Base-by-base conservation (phyloP, 2,113 vertebrate species). In the Bos javanicus region DNA sequence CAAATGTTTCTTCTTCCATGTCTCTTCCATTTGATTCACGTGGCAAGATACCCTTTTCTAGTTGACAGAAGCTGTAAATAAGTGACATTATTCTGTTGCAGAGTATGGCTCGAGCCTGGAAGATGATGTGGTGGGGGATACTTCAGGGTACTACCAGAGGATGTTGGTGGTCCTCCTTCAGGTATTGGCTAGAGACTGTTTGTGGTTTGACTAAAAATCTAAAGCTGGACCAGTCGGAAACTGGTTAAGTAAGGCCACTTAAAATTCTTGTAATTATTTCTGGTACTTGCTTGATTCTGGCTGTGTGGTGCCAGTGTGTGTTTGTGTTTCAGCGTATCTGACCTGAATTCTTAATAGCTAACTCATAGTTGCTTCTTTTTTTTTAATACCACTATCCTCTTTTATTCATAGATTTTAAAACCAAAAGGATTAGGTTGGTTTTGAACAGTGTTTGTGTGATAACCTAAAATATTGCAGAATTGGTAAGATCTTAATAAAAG, bases 161-260 rank as follows among this genome's bases (percentile, higher is more conserved):
- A 98, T 99, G 97, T 94, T 99, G 98, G 99, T 99, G 97, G 99
- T 99, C 92, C 99, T 99, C 54, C 98, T 99, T 64, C 99, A 99
- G 99, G 99, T 99, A 98, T 0, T 57, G 78, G n/a, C 33, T 21
- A 50, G 80, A 62, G 23, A 16, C 94, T 54, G 1, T 94, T 10
- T 78, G 11, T 8, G n/a, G 64, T 12, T 11, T 30, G 46, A 23
- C 14, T 3, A n/a, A 43, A 48, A 83, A 71, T 54, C 67, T 87
- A 56, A 36, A 74, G 33, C 46, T n/a, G 30, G 39, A 14, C 57
- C 81, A 81, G 16, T 50, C 90, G 59, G 84, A 33, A 26, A 62
- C 21, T 67, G 30, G 14, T 67, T 54, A 59, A 43, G 50, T n/a
- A 43, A 67, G 36, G 46, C 28, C 90, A 60, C 30, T 93, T 48